Conservation (phyloP, 2,797 vertebrate genomes). For the Champsocephalus esox region DNA sequence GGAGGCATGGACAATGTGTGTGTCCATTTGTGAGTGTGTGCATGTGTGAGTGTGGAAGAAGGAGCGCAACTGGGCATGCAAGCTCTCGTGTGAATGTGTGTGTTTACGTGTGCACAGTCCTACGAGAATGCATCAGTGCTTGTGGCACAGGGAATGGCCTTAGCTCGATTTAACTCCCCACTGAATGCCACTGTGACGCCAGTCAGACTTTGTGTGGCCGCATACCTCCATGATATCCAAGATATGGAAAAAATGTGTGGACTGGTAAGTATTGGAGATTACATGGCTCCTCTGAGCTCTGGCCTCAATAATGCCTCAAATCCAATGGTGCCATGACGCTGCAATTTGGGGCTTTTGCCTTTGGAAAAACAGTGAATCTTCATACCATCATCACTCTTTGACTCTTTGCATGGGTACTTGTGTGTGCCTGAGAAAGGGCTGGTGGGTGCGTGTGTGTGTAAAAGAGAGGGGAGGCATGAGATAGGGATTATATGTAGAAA, state of each 20-base stretch:
- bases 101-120: slow-evolving; percentile 46
- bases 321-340: slow-evolving; percentile 73
- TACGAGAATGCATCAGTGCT: slow-evolving; percentile 68
- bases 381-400: slow-evolving; percentile 30
- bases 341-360: slow-evolving; percentile 76
- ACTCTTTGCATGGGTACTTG: slow-evolving; percentile 41
- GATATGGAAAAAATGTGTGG: slow-evolving; percentile 86
- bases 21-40: slow-evolving; percentile 10
- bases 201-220: slow-evolving; percentile 81
- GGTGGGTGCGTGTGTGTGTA: slow-evolving; percentile 35
- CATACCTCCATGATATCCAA: slow-evolving; percentile 75
- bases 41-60: slow-evolving; percentile 37
- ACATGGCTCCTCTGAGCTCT: slow-evolving; percentile 79
- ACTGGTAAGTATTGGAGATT: slow-evolving; percentile 82
- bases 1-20: slow-evolving; percentile 61
- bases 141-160: slow-evolving; percentile 74
- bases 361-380: slow-evolving; percentile 63
- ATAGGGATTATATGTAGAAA: slow-evolving; percentile 83
- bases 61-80: slow-evolving; percentile 62
- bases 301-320: slow-evolving; percentile 76
- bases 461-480: slow-evolving; percentile 55
- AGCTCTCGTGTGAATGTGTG: slow-evolving; percentile 51
- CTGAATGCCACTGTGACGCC: slow-evolving; percentile 84
- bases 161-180: slow-evolving; percentile 80
- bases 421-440: slow-evolving; percentile 29